phyloP scores from a whole-genome alignment of 2,888 invertebrate genomes.

The Xestia ashworthii region DNA sequence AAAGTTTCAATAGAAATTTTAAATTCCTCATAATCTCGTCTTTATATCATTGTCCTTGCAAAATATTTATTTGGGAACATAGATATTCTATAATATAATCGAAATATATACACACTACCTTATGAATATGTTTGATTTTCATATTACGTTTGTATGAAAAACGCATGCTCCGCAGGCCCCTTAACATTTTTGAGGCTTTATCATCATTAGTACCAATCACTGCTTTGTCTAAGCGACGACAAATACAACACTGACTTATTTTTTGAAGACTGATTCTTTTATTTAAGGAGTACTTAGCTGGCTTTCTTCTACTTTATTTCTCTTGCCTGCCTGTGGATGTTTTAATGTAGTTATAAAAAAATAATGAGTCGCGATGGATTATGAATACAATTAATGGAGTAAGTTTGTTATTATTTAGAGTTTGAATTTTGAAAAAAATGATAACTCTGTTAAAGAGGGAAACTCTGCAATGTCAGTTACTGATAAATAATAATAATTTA shows the following conservation, averaged over 20 bases:
- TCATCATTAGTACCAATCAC: neutral
- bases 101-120: no score
- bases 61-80: no score
- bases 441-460: constrained; percentile 27
- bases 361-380: constrained; percentile 76
- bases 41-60: no score
- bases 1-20: no score
- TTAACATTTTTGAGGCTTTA: no score
- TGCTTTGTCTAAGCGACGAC: constrained; percentile 12
- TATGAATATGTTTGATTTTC: no score
- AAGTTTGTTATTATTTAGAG: constrained; percentile 47
- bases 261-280: constrained; percentile 71
- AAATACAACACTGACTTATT: constrained; percentile 53
- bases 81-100: no score
- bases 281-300: constrained; percentile 27
- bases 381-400: constrained; percentile 70
- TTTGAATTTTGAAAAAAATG: constrained; percentile 12
- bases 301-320: constrained; percentile 37
- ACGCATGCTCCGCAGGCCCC: no score
- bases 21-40: no score
- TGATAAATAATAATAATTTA: neutral
- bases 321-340: constrained; percentile 23
- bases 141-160: no score
- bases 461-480: constrained; percentile 11
- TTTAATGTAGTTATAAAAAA: constrained; percentile 46